phyloP scores from a whole-genome alignment of 2,797 vertebrate species.

The Prunella strophiata region DNA sequence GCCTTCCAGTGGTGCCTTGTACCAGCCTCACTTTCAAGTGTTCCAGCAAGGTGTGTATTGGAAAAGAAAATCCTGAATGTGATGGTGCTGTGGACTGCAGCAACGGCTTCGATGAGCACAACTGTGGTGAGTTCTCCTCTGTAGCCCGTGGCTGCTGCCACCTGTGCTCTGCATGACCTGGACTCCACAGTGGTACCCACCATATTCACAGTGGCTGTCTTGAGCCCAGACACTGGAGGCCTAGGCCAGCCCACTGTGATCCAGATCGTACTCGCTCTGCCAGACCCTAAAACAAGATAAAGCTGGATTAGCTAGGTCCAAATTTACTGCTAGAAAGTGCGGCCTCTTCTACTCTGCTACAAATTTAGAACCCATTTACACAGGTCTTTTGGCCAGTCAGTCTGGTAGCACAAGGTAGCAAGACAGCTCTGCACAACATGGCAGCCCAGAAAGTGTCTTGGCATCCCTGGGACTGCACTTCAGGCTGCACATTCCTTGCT shows the following conservation, averaged over 20 bases:
- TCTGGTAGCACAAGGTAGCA: not conserved
- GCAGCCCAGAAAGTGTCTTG: not conserved
- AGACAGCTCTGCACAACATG: not conserved
- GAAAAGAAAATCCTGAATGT: conserved; percentile 89
- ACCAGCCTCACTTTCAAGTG: conserved; percentile 84
- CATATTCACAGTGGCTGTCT: not conserved
- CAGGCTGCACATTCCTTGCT: not conserved
- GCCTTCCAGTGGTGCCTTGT: conserved; percentile 75
- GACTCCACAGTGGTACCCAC: not conserved
- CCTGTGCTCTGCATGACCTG: not conserved
- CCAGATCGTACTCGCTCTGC: not conserved
- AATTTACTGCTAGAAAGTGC: not conserved
- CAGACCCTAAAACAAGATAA: not conserved
- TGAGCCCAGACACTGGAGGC: not conserved
- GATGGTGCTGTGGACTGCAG: conserved; percentile 85
- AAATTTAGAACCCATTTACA: not conserved
- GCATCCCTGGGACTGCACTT: not conserved
- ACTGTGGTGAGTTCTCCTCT: conserved; percentile 79
- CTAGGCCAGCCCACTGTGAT: not conserved
- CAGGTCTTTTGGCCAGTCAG: not conserved
- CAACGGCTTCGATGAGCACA: conserved; percentile 82
- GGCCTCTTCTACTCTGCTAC: not conserved
- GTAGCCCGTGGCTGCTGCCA: not conserved
- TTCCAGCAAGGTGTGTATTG: conserved; percentile 81
- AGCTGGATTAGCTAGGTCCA: not conserved